Percentiles rank a stretch among this genome's conserved stretches.
Evolutionary conservation across 2,888 invertebrate species (phyloP).

Genomic region (Piscicola geometra): DNA sequence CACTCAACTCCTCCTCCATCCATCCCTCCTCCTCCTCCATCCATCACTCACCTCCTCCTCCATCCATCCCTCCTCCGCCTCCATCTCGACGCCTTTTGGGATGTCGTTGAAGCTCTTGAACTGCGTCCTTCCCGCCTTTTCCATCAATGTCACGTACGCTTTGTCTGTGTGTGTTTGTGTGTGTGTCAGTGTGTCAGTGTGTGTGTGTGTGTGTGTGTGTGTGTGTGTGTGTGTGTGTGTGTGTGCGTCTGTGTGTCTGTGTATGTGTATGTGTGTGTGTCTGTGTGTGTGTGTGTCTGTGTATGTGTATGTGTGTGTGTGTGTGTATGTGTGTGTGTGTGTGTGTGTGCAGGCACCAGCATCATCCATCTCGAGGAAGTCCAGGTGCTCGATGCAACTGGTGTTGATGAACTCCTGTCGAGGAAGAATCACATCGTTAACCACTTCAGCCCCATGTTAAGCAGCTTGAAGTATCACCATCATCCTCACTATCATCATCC

Average conservation of each 20-base stretch:
- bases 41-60: slow-evolving; percentile 32
- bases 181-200: no score
- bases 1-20: no score
- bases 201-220: no score
- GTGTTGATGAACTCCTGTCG: slow-evolving; percentile 91
- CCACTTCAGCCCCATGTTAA: background rate
- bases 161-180: slow-evolving; percentile 55
- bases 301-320: no score
- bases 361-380: slow-evolving; percentile 74
- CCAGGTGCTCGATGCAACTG: slow-evolving; percentile 95
- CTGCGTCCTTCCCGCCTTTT: slow-evolving; percentile 79
- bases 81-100: slow-evolving; percentile 76
- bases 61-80: slow-evolving; percentile 62
- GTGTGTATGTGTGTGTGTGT: no score
- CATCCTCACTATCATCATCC: no score
- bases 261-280: slow-evolving; percentile 55
- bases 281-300: slow-evolving; percentile 55
- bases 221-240: no score
- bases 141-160: slow-evolving; percentile 75
- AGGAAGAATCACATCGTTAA: background rate
- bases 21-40: no score
- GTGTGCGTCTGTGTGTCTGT: no score
- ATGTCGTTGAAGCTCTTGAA: slow-evolving; percentile 94
- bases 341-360: no score
- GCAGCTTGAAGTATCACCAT: background rate